Evolutionary conservation across 2,888 invertebrate species (phyloP), one percentile per base, ranked within the genome.

Genomic region (Dasysyrphus albostriatus): DNA sequence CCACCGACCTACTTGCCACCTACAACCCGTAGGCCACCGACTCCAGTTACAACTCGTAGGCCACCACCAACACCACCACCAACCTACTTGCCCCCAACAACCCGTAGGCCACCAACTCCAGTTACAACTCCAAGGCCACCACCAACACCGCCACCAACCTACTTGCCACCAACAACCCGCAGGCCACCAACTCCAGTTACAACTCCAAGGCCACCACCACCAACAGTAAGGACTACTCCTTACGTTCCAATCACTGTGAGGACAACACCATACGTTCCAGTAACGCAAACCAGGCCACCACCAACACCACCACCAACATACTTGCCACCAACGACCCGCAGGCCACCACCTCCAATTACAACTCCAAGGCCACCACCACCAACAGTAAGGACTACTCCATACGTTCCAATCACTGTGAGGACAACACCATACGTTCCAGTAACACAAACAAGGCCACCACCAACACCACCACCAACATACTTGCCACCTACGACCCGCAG

Each of bases 401-500:
- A 56, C 8, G 54, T 56, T 4, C 32, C 56, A 34, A 12, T 39
- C 9, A 39, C 80, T 24, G 63, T 58, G 6, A 80, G 44, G n/a
- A 76, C 84, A 10, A 77, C 58, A 7, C 85, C 81, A 12, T 61
- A 59, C 8, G 44, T 78, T 9, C 77, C 77, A 14, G 42, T 42
- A 14, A 73, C 81, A 7, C 88, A 81, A n/a, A 89, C 90, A 14
- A 85, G 88, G 65, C 80, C 88, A 72, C 32, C 2, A 6, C 32
- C 24, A 10, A 83, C 88, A 69, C 10, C 78, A 37, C 47, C 79
- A 42, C 16, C 47, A 47, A 47, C 47, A 0, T 19, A 47, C 16
- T 47, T 47, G 47, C 47, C 47, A 9, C 47, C 47, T 3, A 42
- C 78, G 34, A 72, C 63, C 1, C 29, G 61, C 1, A 37, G 12